phyloP scores from a whole-genome alignment of 2,113 vertebrate genomes.

The Morone saxatilis region DNA sequence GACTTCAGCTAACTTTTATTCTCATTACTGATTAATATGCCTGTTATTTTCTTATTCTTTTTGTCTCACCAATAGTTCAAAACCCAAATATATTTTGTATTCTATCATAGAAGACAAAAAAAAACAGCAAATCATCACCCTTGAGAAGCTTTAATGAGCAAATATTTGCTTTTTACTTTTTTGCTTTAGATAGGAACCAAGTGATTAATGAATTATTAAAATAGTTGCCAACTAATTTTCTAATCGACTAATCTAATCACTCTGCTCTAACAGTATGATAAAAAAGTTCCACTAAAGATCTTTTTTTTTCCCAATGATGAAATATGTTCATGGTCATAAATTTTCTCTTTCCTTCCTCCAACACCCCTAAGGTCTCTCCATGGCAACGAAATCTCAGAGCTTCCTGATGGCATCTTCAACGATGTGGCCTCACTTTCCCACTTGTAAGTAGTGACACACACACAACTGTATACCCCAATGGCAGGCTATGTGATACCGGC shows the following conservation, averaged over 20 bases:
- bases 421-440: slow-evolving; percentile 96
- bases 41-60: background rate
- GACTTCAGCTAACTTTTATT: background rate
- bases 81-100: background rate
- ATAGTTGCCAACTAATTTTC: background rate
- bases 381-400: slow-evolving; percentile 95
- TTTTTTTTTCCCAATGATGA: background rate
- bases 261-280: background rate
- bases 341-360: background rate
- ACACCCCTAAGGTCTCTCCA: slow-evolving; percentile 91
- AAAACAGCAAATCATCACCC: background rate
- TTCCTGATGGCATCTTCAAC: slow-evolving; percentile 93
- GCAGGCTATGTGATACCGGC: background rate
- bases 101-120: background rate
- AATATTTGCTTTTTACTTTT: background rate
- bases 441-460: slow-evolving; percentile 89
- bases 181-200: slow-evolving; percentile 7
- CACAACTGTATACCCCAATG: background rate
- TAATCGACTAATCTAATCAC: background rate
- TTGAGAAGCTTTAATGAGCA: background rate
- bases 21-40: background rate
- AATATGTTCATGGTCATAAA: background rate
- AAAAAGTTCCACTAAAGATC: no score
- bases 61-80: background rate
- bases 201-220: background rate